phyloP scores from a whole-genome alignment of 2,888 invertebrate species.

The Scaptomyza cyrtandrae region DNA sequence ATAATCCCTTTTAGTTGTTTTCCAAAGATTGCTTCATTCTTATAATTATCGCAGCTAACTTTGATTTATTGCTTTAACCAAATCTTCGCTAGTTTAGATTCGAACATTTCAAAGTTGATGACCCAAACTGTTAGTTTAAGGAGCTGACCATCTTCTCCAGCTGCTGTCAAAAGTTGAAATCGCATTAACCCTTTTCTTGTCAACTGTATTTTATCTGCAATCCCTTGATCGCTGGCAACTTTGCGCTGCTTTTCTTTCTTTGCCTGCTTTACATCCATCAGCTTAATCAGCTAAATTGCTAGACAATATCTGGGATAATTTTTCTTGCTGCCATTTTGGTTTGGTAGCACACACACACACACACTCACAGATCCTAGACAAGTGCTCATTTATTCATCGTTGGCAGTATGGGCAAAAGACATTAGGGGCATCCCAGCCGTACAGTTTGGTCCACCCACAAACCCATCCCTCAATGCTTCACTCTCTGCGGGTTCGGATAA shows the following conservation, averaged over 20 bases:
- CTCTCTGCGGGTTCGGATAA: constrained; percentile 49
- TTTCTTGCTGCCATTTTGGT: constrained; percentile 77
- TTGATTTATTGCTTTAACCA: not conserved
- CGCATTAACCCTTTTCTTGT: constrained; percentile 76
- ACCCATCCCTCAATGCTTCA: constrained; percentile 4
- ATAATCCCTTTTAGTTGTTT: too few relatives aligned
- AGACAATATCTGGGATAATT: constrained; percentile 80
- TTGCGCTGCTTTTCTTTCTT: constrained; percentile 54
- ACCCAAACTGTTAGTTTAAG: constrained; percentile 5
- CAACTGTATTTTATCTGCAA: constrained; percentile 47
- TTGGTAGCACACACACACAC: constrained; percentile 31
- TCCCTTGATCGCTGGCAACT: constrained; percentile 67
- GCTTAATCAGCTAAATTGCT: constrained; percentile 81
- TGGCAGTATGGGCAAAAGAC: constrained; percentile 65
- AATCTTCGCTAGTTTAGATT: not conserved
- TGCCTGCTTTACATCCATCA: constrained; percentile 77
- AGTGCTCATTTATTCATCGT: constrained; percentile 78
- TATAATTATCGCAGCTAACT: not conserved
- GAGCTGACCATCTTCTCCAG: constrained; percentile 41
- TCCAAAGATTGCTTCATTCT: too few relatives aligned
- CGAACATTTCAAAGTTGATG: constrained; percentile 5
- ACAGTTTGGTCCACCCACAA: constrained; percentile 34
- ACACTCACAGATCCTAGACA: constrained; percentile 52
- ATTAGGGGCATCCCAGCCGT: constrained; percentile 63
- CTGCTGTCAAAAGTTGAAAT: constrained; percentile 73